Evolutionary conservation across 1,140 invertebrate species (phyloP), one percentile per base, ranked within the genome.

Genomic region (Pseudomyrmex pallidus): DNA sequence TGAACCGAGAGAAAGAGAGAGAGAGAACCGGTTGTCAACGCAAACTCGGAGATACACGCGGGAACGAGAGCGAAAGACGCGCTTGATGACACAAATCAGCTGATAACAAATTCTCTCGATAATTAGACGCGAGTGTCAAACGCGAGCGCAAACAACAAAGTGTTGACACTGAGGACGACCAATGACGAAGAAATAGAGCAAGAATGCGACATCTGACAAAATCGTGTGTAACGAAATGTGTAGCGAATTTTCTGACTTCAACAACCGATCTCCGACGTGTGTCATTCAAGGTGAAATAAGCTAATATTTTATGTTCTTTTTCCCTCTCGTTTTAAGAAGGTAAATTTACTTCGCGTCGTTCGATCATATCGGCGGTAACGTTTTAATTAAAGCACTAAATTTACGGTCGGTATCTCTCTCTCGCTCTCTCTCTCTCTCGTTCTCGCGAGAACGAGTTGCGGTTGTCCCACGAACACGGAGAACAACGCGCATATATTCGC

Each of bases 361-460:
- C 54, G 22, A 50, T 70, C 35, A 57, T 35, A 56, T 73, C 54
- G 15, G 15, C 56, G 3, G n/a, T 35, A 57, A 22, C 35, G 2
- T 25, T 70, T 70, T 70, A 80, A 80, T 80, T 50, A 20, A n/a
- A 59, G 35, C 35, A 61, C 20, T 61, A 61, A 80, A 61, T 72
- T 80, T 70, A 57, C 15, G 35, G 17, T 17, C 35, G 7, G 5
- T 8, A 25, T 10, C 8, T 15, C 64, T 25, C 25, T 35, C 3
- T 0, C 5, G 0, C 4, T 25, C 22, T 25, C 25, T 4, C 5
- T 35, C 35, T 35, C 35, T 35, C 35, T 5, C 35, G 35, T 35
- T 35, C 35, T 35, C 0, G 5, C 35, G 35, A 35, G 35, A 35
- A 35, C 35, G 35, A 35, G 35, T 7, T 35, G 35, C 35, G 35